Base-by-base conservation (phyloP, 2,113 vertebrate genomes). In the Rissa tridactyla region DNA sequence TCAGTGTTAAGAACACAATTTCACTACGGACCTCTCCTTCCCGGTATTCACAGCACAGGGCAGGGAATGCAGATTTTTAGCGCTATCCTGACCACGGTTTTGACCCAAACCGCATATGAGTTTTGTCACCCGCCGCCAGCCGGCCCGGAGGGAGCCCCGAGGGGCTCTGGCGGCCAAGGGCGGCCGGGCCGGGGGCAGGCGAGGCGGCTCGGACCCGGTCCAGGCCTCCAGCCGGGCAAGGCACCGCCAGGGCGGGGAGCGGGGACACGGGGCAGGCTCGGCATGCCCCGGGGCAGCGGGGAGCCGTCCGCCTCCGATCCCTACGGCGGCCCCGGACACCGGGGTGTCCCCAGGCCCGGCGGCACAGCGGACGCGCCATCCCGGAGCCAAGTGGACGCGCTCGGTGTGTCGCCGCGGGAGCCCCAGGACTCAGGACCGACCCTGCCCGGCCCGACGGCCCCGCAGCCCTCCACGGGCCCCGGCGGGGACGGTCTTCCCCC, bases 31-130 rank as follows among this genome's bases (percentile, higher is more conserved):
- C 9, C 22, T 47, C 46, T 57, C 46, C 47, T 6, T 46, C 25
- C 26, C 4, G 20, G 14, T 17, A 5, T 2, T 0, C 1, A 32
- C 34, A 75, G n/a, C 40, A 40, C 46, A 15, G 0, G 6, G 40
- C 66, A 27, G 23, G 32, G 26, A 51, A 23, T 1, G 42, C n/a
- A 7, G 4, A 3, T 46, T 32, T 17, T 22, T 1, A 25, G 17
- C 0, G 25, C 51, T 22, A 10, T 12, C 10, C 46, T 27, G 69
- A 1, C 26, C 4, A 1, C 1, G 46, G 16, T 2, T 34, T 23
- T 20, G 6, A 40, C n/a, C 13, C 68, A 44, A 38, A 42, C 8
- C 5, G 7, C 54, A 15, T 30, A 10, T 3, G 38, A 62, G n/a
- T 32, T 62, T 10, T 29, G 15, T 3, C 25, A 29, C 22, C 19